These are phyloP conservation scores for Microvelia longipes DNA, from an alignment of 1,140 invertebrate genomes.

Conservation along the genomic window DNA sequence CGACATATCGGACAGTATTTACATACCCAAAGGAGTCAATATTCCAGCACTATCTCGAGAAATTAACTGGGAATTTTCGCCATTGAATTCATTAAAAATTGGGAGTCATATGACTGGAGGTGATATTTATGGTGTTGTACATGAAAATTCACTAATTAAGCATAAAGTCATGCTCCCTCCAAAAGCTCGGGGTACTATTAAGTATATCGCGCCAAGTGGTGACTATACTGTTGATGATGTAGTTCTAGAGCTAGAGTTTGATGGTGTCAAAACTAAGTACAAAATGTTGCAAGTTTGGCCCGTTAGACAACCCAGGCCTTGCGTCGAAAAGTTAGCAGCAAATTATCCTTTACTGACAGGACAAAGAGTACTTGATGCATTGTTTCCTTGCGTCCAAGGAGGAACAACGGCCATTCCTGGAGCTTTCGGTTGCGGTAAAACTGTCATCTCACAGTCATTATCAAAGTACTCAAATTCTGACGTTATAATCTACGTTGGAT, in stretches of 20 bases:
- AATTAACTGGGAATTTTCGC: slow-evolving; percentile 81
- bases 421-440: slow-evolving; percentile 96
- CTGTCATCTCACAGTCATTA: slow-evolving; percentile 95
- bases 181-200: slow-evolving; percentile 82
- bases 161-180: slow-evolving; percentile 89
- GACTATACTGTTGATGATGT: slow-evolving; percentile 84
- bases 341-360: slow-evolving; percentile 96
- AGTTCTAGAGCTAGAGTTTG: slow-evolving; percentile 93
- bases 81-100: slow-evolving; percentile 38
- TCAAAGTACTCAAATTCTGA: slow-evolving; percentile 99
- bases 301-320: slow-evolving; percentile 87
- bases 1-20: slow-evolving; percentile 82
- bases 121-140: slow-evolving; percentile 85
- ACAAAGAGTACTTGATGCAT: slow-evolving; percentile 89
- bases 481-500: slow-evolving; percentile 98
- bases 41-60: slow-evolving; percentile 68
- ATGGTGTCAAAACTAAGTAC: slow-evolving; percentile 80
- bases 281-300: slow-evolving; percentile 92
- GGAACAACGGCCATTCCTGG: slow-evolving; percentile 98
- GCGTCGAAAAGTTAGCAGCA: slow-evolving; percentile 92
- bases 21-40: slow-evolving; percentile 97
- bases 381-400: slow-evolving; percentile 97
- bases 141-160: slow-evolving; percentile 85
- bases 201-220: slow-evolving; percentile 81
- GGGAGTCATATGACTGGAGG: slow-evolving; percentile 93